Conservation (phyloP, 2,888 invertebrate genomes). For the Ptychoptera contaminata region DNA sequence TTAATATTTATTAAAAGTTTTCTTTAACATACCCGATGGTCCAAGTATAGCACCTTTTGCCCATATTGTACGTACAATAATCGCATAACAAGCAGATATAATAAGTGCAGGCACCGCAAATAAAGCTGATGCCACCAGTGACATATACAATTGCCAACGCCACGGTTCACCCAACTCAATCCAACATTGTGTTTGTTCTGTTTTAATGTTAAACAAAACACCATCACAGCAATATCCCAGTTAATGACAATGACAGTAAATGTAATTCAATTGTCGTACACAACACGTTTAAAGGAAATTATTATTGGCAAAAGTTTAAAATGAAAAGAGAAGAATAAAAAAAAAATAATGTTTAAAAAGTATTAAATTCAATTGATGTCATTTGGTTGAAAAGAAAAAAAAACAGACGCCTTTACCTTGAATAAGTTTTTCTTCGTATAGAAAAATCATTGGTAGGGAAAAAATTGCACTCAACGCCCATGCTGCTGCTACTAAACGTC, state of each 20-base stretch:
- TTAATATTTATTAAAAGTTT: too few species aligned
- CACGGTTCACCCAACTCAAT: slow-evolving; percentile 59
- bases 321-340: too few species aligned
- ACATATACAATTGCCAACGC: slow-evolving; percentile 83
- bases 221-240: too few species aligned
- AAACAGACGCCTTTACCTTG: slow-evolving; percentile 55
- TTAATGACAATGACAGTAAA: not conserved
- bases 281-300: not conserved
- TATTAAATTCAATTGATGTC: not conserved
- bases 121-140: slow-evolving; percentile 60
- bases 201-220: slow-evolving; percentile 14
- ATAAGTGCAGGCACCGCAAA: slow-evolving; percentile 77
- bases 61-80: slow-evolving; percentile 89
- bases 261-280: not conserved
- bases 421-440: slow-evolving; percentile 64
- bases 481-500: slow-evolving; percentile 59
- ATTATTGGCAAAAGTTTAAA: too few species aligned
- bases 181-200: slow-evolving; percentile 71
- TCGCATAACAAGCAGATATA: slow-evolving; percentile 77
- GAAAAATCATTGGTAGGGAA: slow-evolving; percentile 63
- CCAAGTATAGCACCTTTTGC: slow-evolving; percentile 40
- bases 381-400: not conserved
- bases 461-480: slow-evolving; percentile 73
- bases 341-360: not conserved
- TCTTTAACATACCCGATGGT: slow-evolving; percentile 20